Conservation (phyloP, 2,797 vertebrate genomes). For the Harpagifer antarcticus region DNA sequence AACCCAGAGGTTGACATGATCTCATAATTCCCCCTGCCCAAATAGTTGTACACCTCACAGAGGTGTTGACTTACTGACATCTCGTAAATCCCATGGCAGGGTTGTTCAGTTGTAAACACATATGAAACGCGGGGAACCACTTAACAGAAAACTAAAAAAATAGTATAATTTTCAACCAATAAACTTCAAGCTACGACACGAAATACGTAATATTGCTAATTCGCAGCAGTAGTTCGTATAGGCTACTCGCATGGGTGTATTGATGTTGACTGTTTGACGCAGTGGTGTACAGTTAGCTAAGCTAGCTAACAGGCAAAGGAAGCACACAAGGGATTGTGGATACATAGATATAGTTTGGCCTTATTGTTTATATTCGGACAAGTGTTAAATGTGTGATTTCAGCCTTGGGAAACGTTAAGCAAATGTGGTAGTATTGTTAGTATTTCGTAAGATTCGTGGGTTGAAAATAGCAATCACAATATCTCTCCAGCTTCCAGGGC, state of each 20-base stretch:
- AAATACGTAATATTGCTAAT: neutral
- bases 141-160: neutral
- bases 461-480: neutral
- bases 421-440: accelerated
- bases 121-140: neutral
- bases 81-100: conserved; percentile 14
- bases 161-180: neutral
- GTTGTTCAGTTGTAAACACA: conserved; percentile 42
- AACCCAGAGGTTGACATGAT: conserved; percentile 29
- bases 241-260: no score
- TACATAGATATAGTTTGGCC: conserved; percentile 12
- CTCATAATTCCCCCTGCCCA: conserved; percentile 58
- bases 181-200: neutral
- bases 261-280: conserved; percentile 38
- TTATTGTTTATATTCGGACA: neutral
- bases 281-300: conserved; percentile 30
- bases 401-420: neutral
- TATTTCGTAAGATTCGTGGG: neutral
- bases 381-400: no score
- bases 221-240: conserved; percentile 16
- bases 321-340: conserved; percentile 3
- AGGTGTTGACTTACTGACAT: conserved; percentile 43
- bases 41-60: conserved; percentile 59
- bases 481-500: neutral
- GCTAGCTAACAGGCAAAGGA: conserved; percentile 32